A percentile compares a stretch with the other conserved stretches of the same genome.
These are phyloP conservation scores for Chloromyia formosa DNA, from an alignment of 2,888 invertebrate species.

Conservation along the genomic window DNA sequence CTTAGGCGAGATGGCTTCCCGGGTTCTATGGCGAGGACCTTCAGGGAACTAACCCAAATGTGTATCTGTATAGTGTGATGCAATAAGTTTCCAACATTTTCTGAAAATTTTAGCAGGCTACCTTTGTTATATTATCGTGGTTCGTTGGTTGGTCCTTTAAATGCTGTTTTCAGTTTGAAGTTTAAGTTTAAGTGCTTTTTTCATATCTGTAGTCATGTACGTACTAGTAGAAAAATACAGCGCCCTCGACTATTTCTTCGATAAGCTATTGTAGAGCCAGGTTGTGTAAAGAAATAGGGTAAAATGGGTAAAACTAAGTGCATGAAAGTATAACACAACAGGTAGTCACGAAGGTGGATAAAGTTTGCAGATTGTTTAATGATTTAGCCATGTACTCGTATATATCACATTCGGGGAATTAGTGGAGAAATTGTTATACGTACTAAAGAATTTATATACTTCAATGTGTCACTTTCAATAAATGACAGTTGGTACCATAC, in stretches of 20 bases:
- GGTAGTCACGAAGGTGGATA: not conserved
- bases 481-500: no score
- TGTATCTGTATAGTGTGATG: no score
- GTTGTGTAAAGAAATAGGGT: no score
- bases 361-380: not conserved
- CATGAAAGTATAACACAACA: not conserved
- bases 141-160: not conserved
- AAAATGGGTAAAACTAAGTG: no score
- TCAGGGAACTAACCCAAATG: not conserved
- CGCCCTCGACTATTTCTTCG: no score
- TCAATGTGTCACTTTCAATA: no score
- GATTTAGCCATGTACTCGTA: not conserved
- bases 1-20: not conserved
- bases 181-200: not conserved
- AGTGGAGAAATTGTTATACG: no score
- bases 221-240: no score
- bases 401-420: no score
- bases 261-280: no score
- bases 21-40: not conserved
- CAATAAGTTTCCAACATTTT: not conserved
- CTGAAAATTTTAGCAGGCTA: constrained; percentile 1
- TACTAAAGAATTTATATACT: no score
- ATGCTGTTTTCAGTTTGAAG: not conserved
- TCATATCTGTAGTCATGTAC: no score
- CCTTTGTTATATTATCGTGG: not conserved